phyloP scores from a whole-genome alignment of 2,113 vertebrate genomes.

The Odocoileus virginianus region DNA sequence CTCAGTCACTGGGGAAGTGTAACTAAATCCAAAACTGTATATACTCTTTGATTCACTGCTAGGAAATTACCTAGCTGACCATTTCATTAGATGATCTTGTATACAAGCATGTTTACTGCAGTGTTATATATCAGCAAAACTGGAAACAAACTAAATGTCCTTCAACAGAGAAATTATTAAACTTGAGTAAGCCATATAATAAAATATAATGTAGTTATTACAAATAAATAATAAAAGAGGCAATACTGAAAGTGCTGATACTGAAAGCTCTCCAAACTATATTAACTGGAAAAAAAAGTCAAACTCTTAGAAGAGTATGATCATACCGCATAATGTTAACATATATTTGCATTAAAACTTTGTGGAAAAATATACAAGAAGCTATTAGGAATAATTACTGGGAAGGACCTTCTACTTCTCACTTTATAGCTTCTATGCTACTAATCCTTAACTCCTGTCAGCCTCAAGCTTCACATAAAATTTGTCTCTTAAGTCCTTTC shows the following conservation, averaged over 20 bases:
- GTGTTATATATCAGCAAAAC: not conserved
- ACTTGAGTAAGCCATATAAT: not conserved
- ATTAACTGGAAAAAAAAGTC: not conserved
- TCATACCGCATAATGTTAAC: not conserved
- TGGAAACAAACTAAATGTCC: not conserved
- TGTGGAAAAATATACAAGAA: not conserved
- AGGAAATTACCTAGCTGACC: not conserved
- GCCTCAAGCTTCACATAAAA: not conserved
- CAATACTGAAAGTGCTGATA: not conserved
- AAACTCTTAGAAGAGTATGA: not conserved
- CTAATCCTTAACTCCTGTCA: not conserved
- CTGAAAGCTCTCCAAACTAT: not conserved
- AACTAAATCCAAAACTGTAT: not conserved
- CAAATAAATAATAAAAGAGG: constrained; percentile 18
- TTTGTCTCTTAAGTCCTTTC: not conserved
- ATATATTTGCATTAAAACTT: not conserved
- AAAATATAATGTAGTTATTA: not conserved
- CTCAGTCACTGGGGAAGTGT: not conserved
- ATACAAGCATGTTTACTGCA: not conserved
- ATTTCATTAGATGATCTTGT: not conserved
- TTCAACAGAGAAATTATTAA: not conserved
- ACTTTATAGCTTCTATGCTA: not conserved
- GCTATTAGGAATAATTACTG: not conserved
- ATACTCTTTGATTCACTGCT: not conserved
- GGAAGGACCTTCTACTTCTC: not conserved